Evolutionary conservation across 2,888 invertebrate genomes (phyloP).

Genomic region (Cerceris rybyensis): DNA sequence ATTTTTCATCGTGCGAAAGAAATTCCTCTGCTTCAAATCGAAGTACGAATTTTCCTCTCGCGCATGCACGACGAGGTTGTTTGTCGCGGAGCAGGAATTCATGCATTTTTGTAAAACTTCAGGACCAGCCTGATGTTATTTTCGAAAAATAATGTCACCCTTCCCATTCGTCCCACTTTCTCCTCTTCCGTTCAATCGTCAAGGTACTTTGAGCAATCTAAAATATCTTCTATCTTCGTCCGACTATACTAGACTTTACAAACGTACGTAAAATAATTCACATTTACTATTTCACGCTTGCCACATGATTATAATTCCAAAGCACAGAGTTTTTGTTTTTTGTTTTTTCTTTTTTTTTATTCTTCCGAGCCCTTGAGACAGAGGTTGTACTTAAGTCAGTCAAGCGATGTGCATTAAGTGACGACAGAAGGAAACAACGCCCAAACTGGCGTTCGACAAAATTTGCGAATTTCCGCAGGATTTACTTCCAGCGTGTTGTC

Average conservation of each 20-base stretch:
- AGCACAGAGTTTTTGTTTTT: conserved; percentile 55
- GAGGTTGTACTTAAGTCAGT: conserved; percentile 71
- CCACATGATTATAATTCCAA: conserved; percentile 53
- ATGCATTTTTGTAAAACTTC: conserved; percentile 11
- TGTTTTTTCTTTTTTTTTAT: too few relatives aligned
- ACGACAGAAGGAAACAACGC: conserved; percentile 72
- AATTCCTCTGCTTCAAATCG: background rate
- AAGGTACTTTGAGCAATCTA: conserved; percentile 50
- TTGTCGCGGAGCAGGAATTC: conserved; percentile 15
- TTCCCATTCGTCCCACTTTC: conserved; percentile 12
- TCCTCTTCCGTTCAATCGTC: conserved; percentile 5
- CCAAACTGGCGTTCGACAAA: conserved; percentile 66
- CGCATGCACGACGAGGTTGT: conserved; percentile 20
- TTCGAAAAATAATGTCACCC: conserved; percentile 51
- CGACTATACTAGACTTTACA: conserved; percentile 22
- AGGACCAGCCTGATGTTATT: conserved; percentile 51
- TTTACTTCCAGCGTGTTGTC: conserved; percentile 62
- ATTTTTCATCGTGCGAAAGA: background rate
- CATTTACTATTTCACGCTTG: conserved; percentile 65
- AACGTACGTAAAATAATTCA: conserved; percentile 24
- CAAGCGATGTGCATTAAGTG: conserved; percentile 72
- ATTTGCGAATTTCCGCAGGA: conserved; percentile 59
- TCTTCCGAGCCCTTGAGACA: conserved; percentile 55
- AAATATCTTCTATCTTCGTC: conserved; percentile 1
- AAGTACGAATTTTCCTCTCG: background rate